Conservation (phyloP, 2,888 invertebrate species). For the Caenorhabditis becei region DNA sequence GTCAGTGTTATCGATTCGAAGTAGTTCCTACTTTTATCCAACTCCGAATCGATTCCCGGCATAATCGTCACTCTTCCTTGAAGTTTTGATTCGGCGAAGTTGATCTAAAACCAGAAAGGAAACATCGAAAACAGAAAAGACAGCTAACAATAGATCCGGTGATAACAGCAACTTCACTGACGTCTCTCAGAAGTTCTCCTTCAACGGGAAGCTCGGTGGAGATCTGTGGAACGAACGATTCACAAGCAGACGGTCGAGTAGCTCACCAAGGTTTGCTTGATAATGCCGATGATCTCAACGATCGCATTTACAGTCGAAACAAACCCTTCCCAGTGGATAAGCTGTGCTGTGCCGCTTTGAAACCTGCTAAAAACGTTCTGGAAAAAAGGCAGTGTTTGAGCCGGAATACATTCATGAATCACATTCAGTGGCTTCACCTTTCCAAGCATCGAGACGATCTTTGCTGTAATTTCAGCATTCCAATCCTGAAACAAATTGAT, state of each 20-base stretch:
- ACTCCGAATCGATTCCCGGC: constrained; percentile 87
- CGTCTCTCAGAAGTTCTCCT: constrained; percentile 21
- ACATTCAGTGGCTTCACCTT: constrained; percentile 45
- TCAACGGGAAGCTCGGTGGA: constrained; percentile 26
- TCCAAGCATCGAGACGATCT: constrained; percentile 84
- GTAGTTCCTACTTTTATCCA: constrained; percentile 85
- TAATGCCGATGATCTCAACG: constrained; percentile 28
- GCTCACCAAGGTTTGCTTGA: constrained; percentile 36
- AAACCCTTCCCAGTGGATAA: constrained; percentile 58
- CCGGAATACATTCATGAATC: neutral
- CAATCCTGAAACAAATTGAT: constrained; percentile 24
- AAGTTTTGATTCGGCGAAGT: constrained; percentile 83
- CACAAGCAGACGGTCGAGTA: neutral
- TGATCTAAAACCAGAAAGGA: constrained; percentile 83
- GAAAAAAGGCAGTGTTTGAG: neutral
- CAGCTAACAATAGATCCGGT: constrained; percentile 43
- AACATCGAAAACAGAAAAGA: too few species aligned
- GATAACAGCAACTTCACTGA: constrained; percentile 52
- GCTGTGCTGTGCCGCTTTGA: constrained; percentile 50
- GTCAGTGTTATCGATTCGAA: neutral
- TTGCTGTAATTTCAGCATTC: constrained; percentile 83
- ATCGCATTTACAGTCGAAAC: constrained; percentile 47
- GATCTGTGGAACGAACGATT: constrained; percentile 24
- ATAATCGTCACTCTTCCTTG: constrained; percentile 88
- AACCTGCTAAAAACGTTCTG: constrained; percentile 50